These are phyloP conservation scores for Clitarchus hookeri DNA, from an alignment of 2,888 invertebrate genomes.

Conservation along the genomic window DNA sequence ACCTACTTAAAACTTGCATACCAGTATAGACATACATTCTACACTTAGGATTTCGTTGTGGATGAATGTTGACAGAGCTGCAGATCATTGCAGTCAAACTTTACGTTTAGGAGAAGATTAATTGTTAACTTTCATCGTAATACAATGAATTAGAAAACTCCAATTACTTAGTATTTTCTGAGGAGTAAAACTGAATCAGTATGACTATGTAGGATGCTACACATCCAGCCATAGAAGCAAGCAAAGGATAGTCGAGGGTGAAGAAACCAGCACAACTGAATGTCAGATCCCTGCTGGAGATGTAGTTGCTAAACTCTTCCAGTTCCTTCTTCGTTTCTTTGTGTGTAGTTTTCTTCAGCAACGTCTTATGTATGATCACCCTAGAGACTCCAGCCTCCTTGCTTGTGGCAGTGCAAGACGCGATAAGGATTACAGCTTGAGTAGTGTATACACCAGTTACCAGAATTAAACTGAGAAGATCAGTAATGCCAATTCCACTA, in stretches of 20 bases:
- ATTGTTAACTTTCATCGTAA: no score
- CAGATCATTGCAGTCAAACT: no score
- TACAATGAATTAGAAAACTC: no score
- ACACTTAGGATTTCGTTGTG: no score
- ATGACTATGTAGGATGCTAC: not conserved
- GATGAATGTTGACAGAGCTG: no score
- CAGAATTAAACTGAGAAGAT: no score
- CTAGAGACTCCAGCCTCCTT: not conserved
- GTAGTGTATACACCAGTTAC: not conserved
- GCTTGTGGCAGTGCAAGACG: not conserved
- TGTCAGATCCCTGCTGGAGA: not conserved
- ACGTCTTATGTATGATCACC: not conserved
- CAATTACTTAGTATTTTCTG: not conserved
- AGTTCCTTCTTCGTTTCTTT: not conserved
- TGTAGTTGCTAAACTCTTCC: not conserved
- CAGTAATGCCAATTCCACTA: no score
- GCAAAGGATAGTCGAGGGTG: not conserved
- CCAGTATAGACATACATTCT: no score
- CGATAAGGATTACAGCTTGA: not conserved
- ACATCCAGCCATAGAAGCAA: not conserved
- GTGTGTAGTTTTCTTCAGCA: not conserved
- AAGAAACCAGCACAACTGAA: not conserved
- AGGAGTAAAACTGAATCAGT: not conserved
- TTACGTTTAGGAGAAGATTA: no score
- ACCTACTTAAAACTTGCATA: no score